Conservation (phyloP, 2,888 invertebrate genomes). For the Griposia aprilina region DNA sequence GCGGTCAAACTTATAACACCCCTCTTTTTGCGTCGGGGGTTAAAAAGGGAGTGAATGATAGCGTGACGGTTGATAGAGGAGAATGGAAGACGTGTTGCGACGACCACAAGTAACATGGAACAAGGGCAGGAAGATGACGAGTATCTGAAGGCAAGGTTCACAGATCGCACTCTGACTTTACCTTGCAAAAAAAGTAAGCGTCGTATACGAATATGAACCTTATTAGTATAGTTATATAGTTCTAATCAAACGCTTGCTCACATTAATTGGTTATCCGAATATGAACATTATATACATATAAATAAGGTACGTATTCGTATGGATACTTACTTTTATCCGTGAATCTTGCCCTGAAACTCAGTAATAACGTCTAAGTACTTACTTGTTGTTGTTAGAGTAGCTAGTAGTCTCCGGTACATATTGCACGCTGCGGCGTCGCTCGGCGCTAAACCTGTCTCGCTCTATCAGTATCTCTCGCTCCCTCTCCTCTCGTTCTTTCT, state of each 20-base stretch:
- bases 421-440: conserved; percentile 74
- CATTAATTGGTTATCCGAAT: neutral
- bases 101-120: neutral
- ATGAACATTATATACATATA: neutral
- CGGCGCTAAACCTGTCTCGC: conserved; percentile 74
- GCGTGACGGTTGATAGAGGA: neutral
- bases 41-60: neutral
- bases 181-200: neutral
- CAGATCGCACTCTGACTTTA: neutral
- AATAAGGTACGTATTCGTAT: neutral
- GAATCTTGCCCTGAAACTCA: neutral
- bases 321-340: neutral
- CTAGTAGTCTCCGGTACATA: conserved; percentile 61
- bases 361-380: neutral
- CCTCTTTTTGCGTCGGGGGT: too few relatives aligned
- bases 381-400: conserved; percentile 63
- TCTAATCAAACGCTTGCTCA: neutral
- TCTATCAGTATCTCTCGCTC: conserved; percentile 74
- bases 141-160: neutral
- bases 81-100: neutral
- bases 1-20: too few relatives aligned
- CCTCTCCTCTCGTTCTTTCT: conserved; percentile 80
- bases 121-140: neutral
- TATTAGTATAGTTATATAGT: neutral
- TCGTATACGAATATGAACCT: neutral